These are phyloP conservation scores for Pseudomugil gertrudae DNA, from an alignment of 2,797 vertebrate genomes.

Conservation along the genomic window DNA sequence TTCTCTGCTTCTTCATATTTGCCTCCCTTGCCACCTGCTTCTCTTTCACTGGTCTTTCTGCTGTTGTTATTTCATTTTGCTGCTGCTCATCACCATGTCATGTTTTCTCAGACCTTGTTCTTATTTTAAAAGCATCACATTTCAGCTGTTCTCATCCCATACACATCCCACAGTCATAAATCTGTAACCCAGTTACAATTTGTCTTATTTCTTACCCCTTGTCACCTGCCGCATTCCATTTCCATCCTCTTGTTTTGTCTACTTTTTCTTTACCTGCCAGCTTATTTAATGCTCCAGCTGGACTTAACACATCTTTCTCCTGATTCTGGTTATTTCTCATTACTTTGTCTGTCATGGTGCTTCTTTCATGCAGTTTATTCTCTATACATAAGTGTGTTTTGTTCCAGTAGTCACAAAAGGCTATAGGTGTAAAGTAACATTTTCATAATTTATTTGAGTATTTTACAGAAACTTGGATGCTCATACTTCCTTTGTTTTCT, in stretches of 20 bases:
- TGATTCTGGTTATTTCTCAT: not conserved
- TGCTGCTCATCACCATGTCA: constrained; percentile 14
- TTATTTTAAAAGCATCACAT: constrained; percentile 17
- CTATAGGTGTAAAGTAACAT: not conserved
- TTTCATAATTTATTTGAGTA: not conserved
- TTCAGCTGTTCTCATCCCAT: too few relatives aligned
- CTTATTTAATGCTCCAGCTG: constrained; percentile 1
- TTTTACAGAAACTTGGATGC: too few relatives aligned
- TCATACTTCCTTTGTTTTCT: not conserved
- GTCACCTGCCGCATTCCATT: not conserved
- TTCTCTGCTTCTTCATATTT: constrained; percentile 1
- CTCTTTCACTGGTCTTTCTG: not conserved
- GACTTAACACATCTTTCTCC: not conserved
- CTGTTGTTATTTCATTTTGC: not conserved
- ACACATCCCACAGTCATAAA: too few relatives aligned
- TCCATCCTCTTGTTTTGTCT: constrained; percentile 2
- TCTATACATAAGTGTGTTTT: not conserved
- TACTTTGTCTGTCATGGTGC: not conserved
- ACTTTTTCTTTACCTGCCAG: constrained; percentile 11
- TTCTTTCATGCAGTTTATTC: not conserved
- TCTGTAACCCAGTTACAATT: too few relatives aligned
- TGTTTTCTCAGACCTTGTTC: constrained; percentile 4
- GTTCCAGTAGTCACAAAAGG: not conserved
- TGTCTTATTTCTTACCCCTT: not conserved
- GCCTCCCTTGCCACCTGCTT: not conserved